Evolutionary conservation across 2,797 vertebrate species (phyloP), one percentile per base, ranked within the genome.

Genomic region (Pseudochaenichthys georgianus): DNA sequence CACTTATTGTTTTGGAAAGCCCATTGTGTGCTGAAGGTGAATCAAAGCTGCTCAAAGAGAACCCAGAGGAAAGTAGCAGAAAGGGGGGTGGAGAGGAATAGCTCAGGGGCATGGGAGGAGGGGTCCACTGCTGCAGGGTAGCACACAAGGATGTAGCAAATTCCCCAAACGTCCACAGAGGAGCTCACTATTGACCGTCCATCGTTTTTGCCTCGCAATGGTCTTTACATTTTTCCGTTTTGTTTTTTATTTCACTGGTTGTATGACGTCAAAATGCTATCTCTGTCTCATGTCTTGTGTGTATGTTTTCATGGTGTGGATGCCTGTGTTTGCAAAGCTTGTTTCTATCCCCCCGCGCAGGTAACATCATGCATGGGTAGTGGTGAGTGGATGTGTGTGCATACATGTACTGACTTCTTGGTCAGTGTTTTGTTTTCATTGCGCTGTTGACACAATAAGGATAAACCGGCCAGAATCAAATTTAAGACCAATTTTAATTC

Each of bases 131-230:
- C 88, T 84, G 81, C 84, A 89, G 88, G 66, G 80, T 91, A 89
- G 90, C 74, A 73, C 86, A 87, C 76, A 58, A 81, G 70, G 64
- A 84, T 74, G 64, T 84, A 86, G 85, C 4, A 70, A 50, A 83
- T 64, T 47, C 68, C 64, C 85, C 67, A 61, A 34, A 71, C 78
- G 82, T 90, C 90, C 84, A 89, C 76, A 63, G 86, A 92, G 89
- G 83, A 92, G 75, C 75, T 91, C 88, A 92, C 80, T 90, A 77
- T 84, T 86, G 84, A 83, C 85, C 87, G 92, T 89, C 82, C 91
- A 92, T 93, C 79, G 88, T 90, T 94, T 38, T 86, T 85, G 68
- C 93, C 86, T 94, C 90, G 91, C 90, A 82, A 38, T 89, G 84
- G 82, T 87, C 64, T 74, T 51, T 73, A 74, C 63, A 19, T 50